phyloP scores from a whole-genome alignment of 30 jellyfish, hydroid and myxozoan species.

The Hydractinia echinata region DNA sequence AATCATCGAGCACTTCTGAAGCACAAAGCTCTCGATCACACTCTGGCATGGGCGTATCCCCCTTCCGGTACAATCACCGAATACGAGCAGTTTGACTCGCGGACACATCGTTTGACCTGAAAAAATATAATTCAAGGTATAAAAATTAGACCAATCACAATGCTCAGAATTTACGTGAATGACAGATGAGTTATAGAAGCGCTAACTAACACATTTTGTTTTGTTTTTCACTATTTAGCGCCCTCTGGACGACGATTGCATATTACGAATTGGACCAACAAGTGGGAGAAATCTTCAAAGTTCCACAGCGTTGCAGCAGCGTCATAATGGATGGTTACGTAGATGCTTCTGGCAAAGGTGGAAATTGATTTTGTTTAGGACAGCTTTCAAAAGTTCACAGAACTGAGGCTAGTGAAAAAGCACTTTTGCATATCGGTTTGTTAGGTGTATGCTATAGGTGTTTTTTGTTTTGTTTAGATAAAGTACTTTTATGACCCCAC shows the following conservation, averaged over 20 bases:
- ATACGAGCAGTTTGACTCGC: neutral
- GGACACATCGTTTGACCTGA: neutral
- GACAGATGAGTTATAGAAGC: neutral
- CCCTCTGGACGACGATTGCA: constrained; percentile 84
- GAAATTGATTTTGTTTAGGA: constrained; percentile 88
- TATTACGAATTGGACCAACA: constrained; percentile 89
- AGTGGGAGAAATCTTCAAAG: constrained; percentile 91
- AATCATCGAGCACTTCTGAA: too few relatives aligned
- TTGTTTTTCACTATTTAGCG: constrained; percentile 27
- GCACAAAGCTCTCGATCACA: neutral
- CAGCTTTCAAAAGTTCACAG: constrained; percentile 90
- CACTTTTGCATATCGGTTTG: constrained; percentile 76
- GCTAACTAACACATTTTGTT: too few relatives aligned
- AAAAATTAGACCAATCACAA: neutral
- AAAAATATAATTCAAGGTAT: too few relatives aligned
- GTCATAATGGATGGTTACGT: constrained; percentile 90
- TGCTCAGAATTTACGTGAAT: neutral
- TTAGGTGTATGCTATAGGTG: neutral
- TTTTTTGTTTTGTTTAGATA: too few relatives aligned
- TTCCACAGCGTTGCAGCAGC: constrained; percentile 68
- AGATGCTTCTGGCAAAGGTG: constrained; percentile 90
- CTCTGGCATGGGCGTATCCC: constrained; percentile 1
- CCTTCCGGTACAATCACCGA: constrained; percentile 30
- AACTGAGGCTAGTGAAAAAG: constrained; percentile 90
- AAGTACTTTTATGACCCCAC: too few relatives aligned